Base-by-base conservation (phyloP, 2,797 vertebrate species). In the Acanthurus tractus region DNA sequence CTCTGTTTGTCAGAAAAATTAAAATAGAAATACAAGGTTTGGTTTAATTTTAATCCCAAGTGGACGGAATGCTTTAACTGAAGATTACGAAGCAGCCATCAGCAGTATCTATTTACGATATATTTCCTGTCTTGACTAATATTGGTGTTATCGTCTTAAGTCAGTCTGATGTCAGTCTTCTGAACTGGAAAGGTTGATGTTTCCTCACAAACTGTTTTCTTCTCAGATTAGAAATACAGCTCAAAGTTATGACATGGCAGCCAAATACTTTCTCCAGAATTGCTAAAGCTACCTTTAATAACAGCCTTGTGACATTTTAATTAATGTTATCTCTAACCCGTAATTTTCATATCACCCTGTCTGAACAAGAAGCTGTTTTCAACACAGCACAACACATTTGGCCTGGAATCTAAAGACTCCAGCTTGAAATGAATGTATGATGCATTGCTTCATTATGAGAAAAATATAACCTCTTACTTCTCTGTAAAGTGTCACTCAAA, bases 41-140 rank as follows among this genome's bases (percentile, higher is more conserved):
- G 71, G 82, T 89, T 91, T 90, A 80, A 86, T 88, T 80, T 88
- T 88, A 92, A 87, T 81, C 85, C 70, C 67, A 61, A 68, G 59
- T 59, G 79, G 82, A 84, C 88, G 85, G 69, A 83, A n/a, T 76
- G 74, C 72, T 85, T 59, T 80, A 49, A 36, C 34, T 61, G 66
- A 83, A 76, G 85, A 91, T 92, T 89, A 90, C 79, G 82, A 63
- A 82, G 71, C 50, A 76, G 68, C 78, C 34, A 74, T 77, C 73
- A 73, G 57, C 63, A 74, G 74, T 70, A 66, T 87, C 82, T 81
- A 65, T 75, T 83, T 78, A 70, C 70, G 77, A 91, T 79, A 82
- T 78, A 46, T 70, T 76, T 72, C 52, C 62, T 52, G 40, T 62
- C 45, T 7, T 22, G 11, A 55, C 29, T 11, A 6, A 54, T 63